Conservation (phyloP, 2,888 invertebrate genomes). For the Griposia aprilina region DNA sequence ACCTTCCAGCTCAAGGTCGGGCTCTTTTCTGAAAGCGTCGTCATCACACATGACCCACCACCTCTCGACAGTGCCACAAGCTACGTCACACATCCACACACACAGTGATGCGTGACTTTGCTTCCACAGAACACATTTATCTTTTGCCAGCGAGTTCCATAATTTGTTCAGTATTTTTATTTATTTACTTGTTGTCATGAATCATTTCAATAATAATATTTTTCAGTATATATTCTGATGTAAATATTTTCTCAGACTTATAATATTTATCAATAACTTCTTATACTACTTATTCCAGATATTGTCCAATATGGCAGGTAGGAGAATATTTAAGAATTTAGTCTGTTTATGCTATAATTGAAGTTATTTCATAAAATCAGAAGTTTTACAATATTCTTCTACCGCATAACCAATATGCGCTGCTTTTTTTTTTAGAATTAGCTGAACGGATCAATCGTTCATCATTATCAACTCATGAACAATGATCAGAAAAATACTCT, state of each 20-base stretch:
- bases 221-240: slow-evolving; percentile 31
- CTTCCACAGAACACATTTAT: slow-evolving; percentile 34
- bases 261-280: slow-evolving; percentile 16
- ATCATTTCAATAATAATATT: background rate
- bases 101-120: slow-evolving; percentile 25
- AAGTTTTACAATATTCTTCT: slow-evolving; percentile 23
- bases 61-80: slow-evolving; percentile 57
- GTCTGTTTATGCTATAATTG: background rate
- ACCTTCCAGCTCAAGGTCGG: slow-evolving; percentile 99
- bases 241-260: slow-evolving; percentile 25
- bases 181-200: slow-evolving; percentile 36
- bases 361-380: background rate
- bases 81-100: slow-evolving; percentile 43
- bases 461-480: background rate
- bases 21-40: slow-evolving; percentile 98
- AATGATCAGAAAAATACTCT: background rate
- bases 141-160: slow-evolving; percentile 31
- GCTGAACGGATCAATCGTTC: background rate
- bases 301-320: slow-evolving; percentile 1
- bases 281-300: slow-evolving; percentile 12
- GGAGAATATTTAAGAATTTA: slow-evolving; percentile 16
- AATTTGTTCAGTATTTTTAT: slow-evolving; percentile 40
- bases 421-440: background rate
- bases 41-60: slow-evolving; percentile 83
- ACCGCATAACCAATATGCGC: background rate